Base-by-base conservation (phyloP, 2,113 vertebrate species). In the Neotragus pygmaeus region DNA sequence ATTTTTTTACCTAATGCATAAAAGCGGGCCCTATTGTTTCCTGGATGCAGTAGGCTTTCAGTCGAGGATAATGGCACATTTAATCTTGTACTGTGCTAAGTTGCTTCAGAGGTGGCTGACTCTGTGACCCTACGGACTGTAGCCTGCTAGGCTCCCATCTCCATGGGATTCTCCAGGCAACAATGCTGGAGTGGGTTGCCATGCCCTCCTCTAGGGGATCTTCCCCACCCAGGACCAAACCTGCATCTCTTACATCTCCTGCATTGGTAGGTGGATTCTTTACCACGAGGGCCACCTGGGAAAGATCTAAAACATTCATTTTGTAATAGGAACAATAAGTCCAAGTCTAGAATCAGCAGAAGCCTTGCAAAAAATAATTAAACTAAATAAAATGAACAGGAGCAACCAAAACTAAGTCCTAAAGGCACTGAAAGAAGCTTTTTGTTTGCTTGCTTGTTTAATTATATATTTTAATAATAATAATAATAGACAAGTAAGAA, bases 401-500 rank as follows among this genome's bases (percentile, higher is more conserved):
- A 81, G 23, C 55, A 82, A 60, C 33, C 55, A 77, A 96, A 94
- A 39, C 1, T 19, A 60, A 77, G 66, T 49, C 83, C 55, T 91
- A 91, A 45, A 33, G 55, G 4, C 39, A 66, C 77, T 43, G 73
- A 62, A 86, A 55, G 7, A 73, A 75, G 75, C 21, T 58, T 7
- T 70, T 90, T 70, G 49, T 81, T 49, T 70, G 8, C 86, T 78
- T 90, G 13, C 60, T n/a, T 77, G 8, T 62, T 94, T 53, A 83
- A n/a, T 47, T 95, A 92, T 94, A 86, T 19, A 27, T 60, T 84
- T 94, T 91, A 94, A 39, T 21, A 95, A 75, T 55, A 95, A 80
- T 53, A 87, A 4, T 80, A 93, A 94, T 49, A 88, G 27, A 36
- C 11, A 66, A 96, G 36, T 51, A 94, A 96, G 49, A n/a, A 82